Evolutionary conservation across 2,888 invertebrate genomes (phyloP), one percentile per base, ranked within the genome.

Genomic region (Cheilosia grossa): DNA sequence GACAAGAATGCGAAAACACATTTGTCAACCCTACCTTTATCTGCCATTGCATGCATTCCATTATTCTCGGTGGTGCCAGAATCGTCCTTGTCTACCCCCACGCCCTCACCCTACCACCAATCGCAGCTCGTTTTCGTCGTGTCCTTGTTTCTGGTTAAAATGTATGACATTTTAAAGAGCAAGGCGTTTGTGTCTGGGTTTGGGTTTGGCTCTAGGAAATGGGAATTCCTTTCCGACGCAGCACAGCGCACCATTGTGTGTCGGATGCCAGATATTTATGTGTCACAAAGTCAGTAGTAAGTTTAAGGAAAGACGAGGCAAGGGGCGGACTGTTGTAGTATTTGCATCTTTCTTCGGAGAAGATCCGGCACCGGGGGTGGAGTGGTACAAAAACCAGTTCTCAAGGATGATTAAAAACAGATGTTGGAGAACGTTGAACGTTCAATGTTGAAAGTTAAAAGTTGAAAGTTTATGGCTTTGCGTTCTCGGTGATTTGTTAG

Each of bases 221-320:
- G 51, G 51, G 56, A 51, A 79, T 75, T 70, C 83, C 83, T 56
- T 64, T 75, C 70, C 37, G 33, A 85, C 70, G 70, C 83, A 85
- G 80, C 37, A 27, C 42, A 83, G 74, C 19, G 69, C 24, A 27
- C 47, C 58, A 74, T 85, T 85, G 73, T 83, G 73, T 79, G 80
- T 74, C 75, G 61, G 66, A 81, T 82, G 82, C 85, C 85, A 86
- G 81, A 86, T 86, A 90, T 91, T 91, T 90, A 90, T 90, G 90
- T 90, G 90, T 90, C 90, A 90, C 90, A 91, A 90, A 90, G 90
- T 90, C 90, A 90, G 89, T 90, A 89, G 90, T 81, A 75, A 75
- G 67, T 64, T 54, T 66, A 82, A 24, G 21, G 33, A 64, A 1
- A 33, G 49, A 27, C 59, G 24, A 3, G 58, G 63, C 59, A 17